phyloP scores from a whole-genome alignment of 2,797 vertebrate species.

The Peromyscus aztecus region DNA sequence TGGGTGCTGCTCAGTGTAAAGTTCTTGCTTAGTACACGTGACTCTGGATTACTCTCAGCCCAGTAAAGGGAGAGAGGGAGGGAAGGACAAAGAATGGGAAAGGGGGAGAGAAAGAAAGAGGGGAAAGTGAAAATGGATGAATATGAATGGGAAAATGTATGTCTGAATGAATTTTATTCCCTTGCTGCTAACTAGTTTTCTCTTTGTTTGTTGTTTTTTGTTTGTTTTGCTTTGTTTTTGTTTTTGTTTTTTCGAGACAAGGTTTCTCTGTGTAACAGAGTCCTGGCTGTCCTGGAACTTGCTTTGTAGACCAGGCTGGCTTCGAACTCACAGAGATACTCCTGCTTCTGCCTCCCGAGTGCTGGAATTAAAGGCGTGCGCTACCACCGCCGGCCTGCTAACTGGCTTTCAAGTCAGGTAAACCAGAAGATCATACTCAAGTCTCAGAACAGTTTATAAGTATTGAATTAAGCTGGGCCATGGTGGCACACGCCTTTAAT shows the following conservation, averaged over 20 bases:
- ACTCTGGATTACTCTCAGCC: background rate
- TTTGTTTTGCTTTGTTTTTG: no score
- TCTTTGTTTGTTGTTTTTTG: no score
- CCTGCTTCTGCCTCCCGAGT: no score
- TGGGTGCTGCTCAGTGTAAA: background rate
- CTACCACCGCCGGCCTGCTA: background rate
- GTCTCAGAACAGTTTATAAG: background rate
- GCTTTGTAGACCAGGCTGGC: no score
- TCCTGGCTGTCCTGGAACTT: no score
- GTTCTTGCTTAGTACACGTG: background rate
- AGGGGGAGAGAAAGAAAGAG: no score
- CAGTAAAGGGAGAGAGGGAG: no score
- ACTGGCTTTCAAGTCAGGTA: background rate
- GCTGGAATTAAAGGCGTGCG: no score
- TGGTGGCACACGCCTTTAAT: background rate
- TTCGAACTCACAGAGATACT: no score
- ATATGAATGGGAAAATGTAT: background rate
- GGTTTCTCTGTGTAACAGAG: no score
- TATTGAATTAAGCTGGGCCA: background rate
- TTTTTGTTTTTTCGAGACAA: no score
- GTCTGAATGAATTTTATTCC: background rate
- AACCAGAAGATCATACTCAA: background rate
- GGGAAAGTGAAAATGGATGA: background rate
- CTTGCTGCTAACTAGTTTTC: background rate
- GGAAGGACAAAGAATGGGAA: no score